These are phyloP conservation scores for Lophotriccus pileatus DNA, from an alignment of 2,797 vertebrate species.

Conservation along the genomic window DNA sequence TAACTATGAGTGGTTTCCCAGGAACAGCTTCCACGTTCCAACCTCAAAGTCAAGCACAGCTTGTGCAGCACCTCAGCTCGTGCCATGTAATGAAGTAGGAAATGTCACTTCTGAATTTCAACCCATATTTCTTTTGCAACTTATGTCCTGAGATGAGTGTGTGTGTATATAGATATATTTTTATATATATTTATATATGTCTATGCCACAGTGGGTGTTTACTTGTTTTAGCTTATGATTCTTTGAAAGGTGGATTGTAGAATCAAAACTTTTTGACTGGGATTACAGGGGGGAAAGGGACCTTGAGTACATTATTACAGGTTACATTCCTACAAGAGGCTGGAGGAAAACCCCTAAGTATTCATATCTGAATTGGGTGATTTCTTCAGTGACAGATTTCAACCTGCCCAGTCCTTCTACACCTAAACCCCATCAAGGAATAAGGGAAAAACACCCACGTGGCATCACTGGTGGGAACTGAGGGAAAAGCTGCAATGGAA, in stretches of 20 bases:
- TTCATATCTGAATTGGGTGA: neutral
- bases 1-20: neutral
- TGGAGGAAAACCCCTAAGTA: fast-evolving
- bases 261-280: neutral
- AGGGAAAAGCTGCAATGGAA: neutral
- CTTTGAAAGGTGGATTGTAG: neutral
- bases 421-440: neutral
- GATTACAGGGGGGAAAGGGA: neutral
- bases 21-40: neutral
- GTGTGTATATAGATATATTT: neutral
- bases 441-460: neutral
- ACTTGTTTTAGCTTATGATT: neutral
- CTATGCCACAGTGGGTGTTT: neutral
- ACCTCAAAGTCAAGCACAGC: neutral
- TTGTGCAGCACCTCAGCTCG: neutral
- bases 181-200: neutral
- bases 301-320: neutral
- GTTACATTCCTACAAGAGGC: neutral
- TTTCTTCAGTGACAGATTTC: neutral
- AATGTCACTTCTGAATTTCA: neutral
- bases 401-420: neutral
- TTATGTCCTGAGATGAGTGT: neutral
- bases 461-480: neutral
- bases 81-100: neutral
- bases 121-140: neutral